These are phyloP conservation scores for Papilio aristodemus DNA, from an alignment of 1,140 invertebrate genomes.

Conservation along the genomic window DNA sequence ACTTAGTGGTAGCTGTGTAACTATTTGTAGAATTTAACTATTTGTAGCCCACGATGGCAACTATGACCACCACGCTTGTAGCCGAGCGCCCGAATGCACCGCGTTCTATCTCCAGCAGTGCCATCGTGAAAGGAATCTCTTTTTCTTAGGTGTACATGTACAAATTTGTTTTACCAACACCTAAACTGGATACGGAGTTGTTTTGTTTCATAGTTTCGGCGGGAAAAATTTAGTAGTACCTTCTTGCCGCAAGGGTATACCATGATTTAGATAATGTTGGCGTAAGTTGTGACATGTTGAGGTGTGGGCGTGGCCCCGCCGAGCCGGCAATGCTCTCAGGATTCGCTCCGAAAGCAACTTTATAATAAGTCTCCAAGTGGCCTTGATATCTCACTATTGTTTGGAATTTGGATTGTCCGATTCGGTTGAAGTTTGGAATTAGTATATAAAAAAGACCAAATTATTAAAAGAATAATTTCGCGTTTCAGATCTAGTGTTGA, in stretches of 20 bases:
- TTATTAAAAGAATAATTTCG: slow-evolving; percentile 70
- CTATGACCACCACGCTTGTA: slow-evolving; percentile 28
- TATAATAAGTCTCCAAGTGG: slow-evolving; percentile 78
- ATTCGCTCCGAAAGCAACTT: slow-evolving; percentile 58
- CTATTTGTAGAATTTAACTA: slow-evolving; percentile 55
- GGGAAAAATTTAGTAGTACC: slow-evolving; percentile 65
- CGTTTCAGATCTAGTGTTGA: slow-evolving; percentile 75
- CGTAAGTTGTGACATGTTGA: slow-evolving; percentile 41
- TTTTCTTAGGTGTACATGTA: slow-evolving; percentile 66
- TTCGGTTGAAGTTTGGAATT: slow-evolving; percentile 77
- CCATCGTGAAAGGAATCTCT: slow-evolving; percentile 19
- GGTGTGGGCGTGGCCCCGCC: slow-evolving; percentile 34
- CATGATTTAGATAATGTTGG: slow-evolving; percentile 73
- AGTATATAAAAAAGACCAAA: slow-evolving; percentile 78
- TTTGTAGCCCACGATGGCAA: slow-evolving; percentile 40
- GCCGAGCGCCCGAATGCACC: slow-evolving; percentile 14
- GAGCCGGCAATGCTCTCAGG: slow-evolving; percentile 54
- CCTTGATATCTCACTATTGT: slow-evolving; percentile 78
- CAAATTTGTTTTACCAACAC: slow-evolving; percentile 73
- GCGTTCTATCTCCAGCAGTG: background rate
- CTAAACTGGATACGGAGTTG: slow-evolving; percentile 56
- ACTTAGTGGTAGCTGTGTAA: slow-evolving; percentile 73
- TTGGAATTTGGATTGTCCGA: slow-evolving; percentile 72
- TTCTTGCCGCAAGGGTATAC: slow-evolving; percentile 78
- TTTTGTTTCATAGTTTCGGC: slow-evolving; percentile 72